Percentiles rank a stretch among this genome's conserved stretches.
These are phyloP conservation scores for Silurus asotus DNA, from an alignment of 2,113 vertebrate species.

Conservation along the genomic window DNA sequence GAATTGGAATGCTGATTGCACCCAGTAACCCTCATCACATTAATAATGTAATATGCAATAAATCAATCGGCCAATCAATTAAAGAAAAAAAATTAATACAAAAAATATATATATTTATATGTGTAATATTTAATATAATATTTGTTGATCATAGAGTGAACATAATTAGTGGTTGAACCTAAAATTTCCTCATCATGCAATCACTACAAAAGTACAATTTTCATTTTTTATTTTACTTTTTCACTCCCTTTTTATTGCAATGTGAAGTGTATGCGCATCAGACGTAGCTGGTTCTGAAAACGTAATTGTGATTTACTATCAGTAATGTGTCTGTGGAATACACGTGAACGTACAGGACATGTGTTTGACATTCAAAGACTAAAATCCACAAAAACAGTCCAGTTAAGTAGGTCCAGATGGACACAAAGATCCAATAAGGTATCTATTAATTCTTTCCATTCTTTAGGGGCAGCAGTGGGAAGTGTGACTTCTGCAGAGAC, in stretches of 20 bases:
- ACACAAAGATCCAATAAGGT: not conserved
- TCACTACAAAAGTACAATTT: not conserved
- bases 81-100: too few relatives aligned
- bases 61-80: too few relatives aligned
- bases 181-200: not conserved
- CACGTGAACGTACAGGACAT: not conserved
- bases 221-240: not conserved
- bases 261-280: not conserved
- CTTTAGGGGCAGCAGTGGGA: not conserved
- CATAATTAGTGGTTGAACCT: not conserved
- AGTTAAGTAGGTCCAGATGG: not conserved
- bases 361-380: not conserved
- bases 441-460: not conserved
- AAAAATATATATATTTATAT: too few relatives aligned
- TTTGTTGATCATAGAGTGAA: not conserved
- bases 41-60: too few relatives aligned
- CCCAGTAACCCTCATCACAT: too few relatives aligned
- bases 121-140: too few relatives aligned
- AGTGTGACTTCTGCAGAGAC: not conserved
- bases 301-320: not conserved
- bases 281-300: not conserved
- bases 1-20: too few relatives aligned
- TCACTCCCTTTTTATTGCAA: not conserved
- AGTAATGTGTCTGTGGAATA: not conserved
- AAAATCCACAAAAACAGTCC: not conserved